Percentiles rank a stretch among this genome's conserved stretches.
Evolutionary conservation across 2,113 vertebrate genomes (phyloP).

Genomic region (Phyllostomus discolor): DNA sequence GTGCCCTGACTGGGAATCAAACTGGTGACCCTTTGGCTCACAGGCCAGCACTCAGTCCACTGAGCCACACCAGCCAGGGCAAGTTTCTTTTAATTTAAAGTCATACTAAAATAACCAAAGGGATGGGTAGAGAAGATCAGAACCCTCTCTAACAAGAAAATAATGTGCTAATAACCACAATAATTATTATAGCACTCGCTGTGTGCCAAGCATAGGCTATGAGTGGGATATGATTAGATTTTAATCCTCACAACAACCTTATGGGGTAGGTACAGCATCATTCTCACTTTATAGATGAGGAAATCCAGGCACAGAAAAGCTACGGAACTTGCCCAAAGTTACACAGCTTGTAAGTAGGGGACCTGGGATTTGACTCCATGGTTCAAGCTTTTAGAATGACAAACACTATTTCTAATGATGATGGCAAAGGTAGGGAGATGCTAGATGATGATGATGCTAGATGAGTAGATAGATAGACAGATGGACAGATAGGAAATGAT

Average conservation of each 20-base stretch:
- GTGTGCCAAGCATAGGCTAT: background rate
- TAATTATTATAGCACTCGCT: too few species aligned
- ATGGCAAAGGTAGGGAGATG: background rate
- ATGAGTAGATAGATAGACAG: background rate
- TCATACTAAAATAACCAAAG: background rate
- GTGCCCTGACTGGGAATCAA: too few species aligned
- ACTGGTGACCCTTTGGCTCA: too few species aligned
- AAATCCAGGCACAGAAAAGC: background rate
- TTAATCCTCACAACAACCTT: background rate
- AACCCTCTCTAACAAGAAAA: background rate
- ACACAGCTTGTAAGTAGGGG: background rate
- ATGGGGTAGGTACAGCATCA: too few species aligned
- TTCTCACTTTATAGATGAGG: background rate
- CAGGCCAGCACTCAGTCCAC: too few species aligned
- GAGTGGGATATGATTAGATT: fast-evolving
- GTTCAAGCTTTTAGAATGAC: background rate
- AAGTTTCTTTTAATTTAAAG: background rate
- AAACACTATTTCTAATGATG: background rate
- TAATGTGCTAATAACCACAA: background rate
- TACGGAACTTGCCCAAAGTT: background rate
- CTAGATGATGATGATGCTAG: background rate
- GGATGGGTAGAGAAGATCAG: background rate
- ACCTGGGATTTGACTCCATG: background rate
- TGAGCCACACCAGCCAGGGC: too few species aligned
- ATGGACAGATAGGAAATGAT: background rate